These are phyloP conservation scores for Mylabris phalerata DNA, from an alignment of 1,140 invertebrate species.

Conservation along the genomic window DNA sequence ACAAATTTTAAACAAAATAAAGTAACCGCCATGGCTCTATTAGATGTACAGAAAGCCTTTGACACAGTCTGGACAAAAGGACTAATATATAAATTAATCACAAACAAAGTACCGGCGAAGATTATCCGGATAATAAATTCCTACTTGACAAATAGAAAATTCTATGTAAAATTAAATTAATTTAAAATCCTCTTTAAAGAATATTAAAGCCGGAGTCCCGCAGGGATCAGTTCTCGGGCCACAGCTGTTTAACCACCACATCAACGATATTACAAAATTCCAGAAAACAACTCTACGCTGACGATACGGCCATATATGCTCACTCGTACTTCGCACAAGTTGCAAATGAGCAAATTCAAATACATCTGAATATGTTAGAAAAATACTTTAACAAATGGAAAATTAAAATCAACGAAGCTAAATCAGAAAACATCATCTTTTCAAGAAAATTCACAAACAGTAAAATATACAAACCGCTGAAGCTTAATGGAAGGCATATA, in stretches of 20 bases:
- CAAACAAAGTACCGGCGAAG: slow-evolving; percentile 10
- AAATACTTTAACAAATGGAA: slow-evolving; percentile 34
- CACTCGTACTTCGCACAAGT: slow-evolving; percentile 30
- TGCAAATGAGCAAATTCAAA: slow-evolving; percentile 33
- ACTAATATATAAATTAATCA: slow-evolving; percentile 32
- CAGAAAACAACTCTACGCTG: slow-evolving; percentile 3
- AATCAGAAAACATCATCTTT: slow-evolving; percentile 30
- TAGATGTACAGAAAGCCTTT: slow-evolving; percentile 22
- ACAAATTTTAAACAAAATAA: neutral
- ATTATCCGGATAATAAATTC: slow-evolving; percentile 25
- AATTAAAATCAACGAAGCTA: slow-evolving; percentile 28
- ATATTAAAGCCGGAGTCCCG: slow-evolving; percentile 5
- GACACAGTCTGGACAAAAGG: slow-evolving; percentile 35
- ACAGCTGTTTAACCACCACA: slow-evolving; percentile 3
- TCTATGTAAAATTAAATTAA: slow-evolving; percentile 24
- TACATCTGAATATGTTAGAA: slow-evolving; percentile 28
- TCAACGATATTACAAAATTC: slow-evolving; percentile 2
- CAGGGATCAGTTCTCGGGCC: slow-evolving; percentile 19
- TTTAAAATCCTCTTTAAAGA: slow-evolving; percentile 11
- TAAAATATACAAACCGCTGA: slow-evolving; percentile 1
- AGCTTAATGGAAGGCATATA: neutral
- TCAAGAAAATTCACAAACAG: slow-evolving; percentile 10
- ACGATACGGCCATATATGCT: slow-evolving; percentile 16
- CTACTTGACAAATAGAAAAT: slow-evolving; percentile 29
- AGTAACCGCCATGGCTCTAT: neutral